Conservation (phyloP, 2,888 invertebrate species). For the Podotricha telesiphe region DNA sequence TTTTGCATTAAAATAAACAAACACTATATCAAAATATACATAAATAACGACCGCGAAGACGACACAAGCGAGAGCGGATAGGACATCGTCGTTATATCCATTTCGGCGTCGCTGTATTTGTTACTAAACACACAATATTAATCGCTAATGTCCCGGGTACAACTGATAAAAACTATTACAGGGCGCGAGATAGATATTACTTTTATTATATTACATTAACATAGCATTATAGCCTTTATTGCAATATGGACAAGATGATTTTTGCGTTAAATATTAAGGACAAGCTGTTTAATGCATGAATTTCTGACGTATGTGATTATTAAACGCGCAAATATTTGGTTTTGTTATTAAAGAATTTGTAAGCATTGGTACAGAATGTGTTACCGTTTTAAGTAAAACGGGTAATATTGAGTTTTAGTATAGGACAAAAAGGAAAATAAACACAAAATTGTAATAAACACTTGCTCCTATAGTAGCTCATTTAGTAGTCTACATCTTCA, state of each 20-base stretch:
- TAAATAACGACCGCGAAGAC: too few species aligned
- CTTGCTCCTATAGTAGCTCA: too few species aligned
- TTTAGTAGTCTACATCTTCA: too few species aligned
- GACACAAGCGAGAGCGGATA: too few species aligned
- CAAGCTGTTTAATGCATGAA: constrained; percentile 3
- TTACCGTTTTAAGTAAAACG: not conserved
- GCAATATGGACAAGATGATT: not conserved
- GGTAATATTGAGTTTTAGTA: not conserved
- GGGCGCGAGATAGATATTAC: constrained; percentile 7
- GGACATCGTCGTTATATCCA: not conserved
- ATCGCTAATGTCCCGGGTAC: constrained; percentile 34
- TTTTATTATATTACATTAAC: constrained; percentile 15
- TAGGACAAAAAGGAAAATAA: not conserved
- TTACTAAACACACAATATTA: constrained; percentile 33
- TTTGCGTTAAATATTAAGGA: not conserved
- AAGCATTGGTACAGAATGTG: not conserved
- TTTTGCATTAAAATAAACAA: too few species aligned
- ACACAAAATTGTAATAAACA: not conserved
- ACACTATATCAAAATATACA: too few species aligned
- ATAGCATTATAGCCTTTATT: constrained; percentile 27
- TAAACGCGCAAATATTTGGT: constrained; percentile 47
- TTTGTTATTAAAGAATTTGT: constrained; percentile 33
- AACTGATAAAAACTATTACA: constrained; percentile 48
- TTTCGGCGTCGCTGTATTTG: not conserved
- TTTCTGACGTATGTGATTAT: constrained; percentile 46